These are phyloP conservation scores for Protodeltote pygarga DNA, from an alignment of 2,888 invertebrate genomes.

Conservation along the genomic window DNA sequence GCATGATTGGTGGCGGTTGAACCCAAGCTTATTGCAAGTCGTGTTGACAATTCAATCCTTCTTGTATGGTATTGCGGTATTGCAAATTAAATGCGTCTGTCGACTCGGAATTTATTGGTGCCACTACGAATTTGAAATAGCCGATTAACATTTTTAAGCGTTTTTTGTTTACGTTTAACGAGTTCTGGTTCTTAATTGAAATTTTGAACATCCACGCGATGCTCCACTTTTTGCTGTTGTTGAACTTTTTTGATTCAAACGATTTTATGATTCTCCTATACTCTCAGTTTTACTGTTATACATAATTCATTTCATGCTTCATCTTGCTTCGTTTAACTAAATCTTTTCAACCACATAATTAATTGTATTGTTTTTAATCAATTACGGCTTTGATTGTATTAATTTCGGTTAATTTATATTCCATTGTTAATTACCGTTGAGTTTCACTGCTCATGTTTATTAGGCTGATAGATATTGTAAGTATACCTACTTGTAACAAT, in stretches of 20 bases:
- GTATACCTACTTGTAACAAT: slow-evolving; percentile 2
- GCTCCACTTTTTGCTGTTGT: slow-evolving; percentile 30
- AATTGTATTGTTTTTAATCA: slow-evolving; percentile 7
- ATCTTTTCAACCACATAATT: slow-evolving; percentile 1
- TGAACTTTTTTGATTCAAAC: slow-evolving; percentile 2
- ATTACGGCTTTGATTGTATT: slow-evolving; percentile 7
- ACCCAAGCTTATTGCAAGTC: slow-evolving; percentile 48
- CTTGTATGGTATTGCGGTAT: slow-evolving; percentile 26
- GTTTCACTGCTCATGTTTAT: slow-evolving; percentile 16
- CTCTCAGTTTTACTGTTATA: slow-evolving; percentile 7
- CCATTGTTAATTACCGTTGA: slow-evolving; percentile 27
- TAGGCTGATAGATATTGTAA: slow-evolving; percentile 5
- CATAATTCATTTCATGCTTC: slow-evolving; percentile 17
- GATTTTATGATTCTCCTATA: slow-evolving; percentile 4
- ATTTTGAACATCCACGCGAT: slow-evolving; percentile 26
- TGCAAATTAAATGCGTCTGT: slow-evolving; percentile 37
- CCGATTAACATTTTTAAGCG: slow-evolving; percentile 29
- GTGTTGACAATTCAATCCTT: slow-evolving; percentile 57
- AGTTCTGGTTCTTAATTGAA: slow-evolving; percentile 26
- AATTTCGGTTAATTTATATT: slow-evolving; percentile 25
- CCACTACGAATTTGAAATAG: slow-evolving; percentile 32
- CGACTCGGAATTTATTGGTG: slow-evolving; percentile 30
- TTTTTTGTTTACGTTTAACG: slow-evolving; percentile 31
- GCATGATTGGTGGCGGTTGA: slow-evolving; percentile 43
- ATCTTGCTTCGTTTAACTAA: slow-evolving; percentile 4